Evolutionary conservation across 1,140 invertebrate genomes (phyloP), one percentile per base, ranked within the genome.

Genomic region (Nilaparvata lugens): DNA sequence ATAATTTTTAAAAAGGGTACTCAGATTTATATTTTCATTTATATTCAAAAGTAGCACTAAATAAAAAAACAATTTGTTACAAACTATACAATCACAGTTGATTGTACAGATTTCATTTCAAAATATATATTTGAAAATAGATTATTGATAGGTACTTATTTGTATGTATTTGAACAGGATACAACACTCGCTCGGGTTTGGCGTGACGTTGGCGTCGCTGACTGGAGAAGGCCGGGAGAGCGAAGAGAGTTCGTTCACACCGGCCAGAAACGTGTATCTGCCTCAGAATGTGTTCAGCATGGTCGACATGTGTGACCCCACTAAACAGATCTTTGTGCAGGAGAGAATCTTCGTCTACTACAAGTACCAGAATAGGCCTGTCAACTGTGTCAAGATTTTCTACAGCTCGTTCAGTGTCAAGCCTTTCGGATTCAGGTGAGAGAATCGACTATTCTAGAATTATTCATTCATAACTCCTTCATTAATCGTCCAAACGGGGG

Each of bases 341-440:
- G 93, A 97, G 69, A 78, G 95, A 58, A 83, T 99, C 4, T 71
- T 99, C 2, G 66, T 99, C 1, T 99, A 97, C 72, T 98, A 96
- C 73, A 98, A 97, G 72, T 99, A 99, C 66, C 93, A 97, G 65
- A 96, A 96, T 67, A 85, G 87, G 73, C 89, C 93, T 0, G 88
- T 97, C 0, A 97, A 97, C 72, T 99, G 97, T 73, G 91, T 99
- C 0, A 99, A 99, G 75, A 95, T 98, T 66, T 97, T 99, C 67
- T 87, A 86, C 42, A 93, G 88, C 65, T 80, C 83, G 42, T 89
- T 85, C 61, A 78, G 86, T 67, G 83, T 89, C 0, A 95, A 95
- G 71, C 88, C 88, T 6, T 84, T 95, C 69, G 93, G 92, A 18
- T 92, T 96, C 67, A 81, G 83, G 80, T 82, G 64, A 67, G 56